Percentiles rank a stretch among this genome's conserved stretches.
These are phyloP conservation scores for Rhizoglyphus robini DNA, from an alignment of 1,140 invertebrate genomes.

Conservation along the genomic window DNA sequence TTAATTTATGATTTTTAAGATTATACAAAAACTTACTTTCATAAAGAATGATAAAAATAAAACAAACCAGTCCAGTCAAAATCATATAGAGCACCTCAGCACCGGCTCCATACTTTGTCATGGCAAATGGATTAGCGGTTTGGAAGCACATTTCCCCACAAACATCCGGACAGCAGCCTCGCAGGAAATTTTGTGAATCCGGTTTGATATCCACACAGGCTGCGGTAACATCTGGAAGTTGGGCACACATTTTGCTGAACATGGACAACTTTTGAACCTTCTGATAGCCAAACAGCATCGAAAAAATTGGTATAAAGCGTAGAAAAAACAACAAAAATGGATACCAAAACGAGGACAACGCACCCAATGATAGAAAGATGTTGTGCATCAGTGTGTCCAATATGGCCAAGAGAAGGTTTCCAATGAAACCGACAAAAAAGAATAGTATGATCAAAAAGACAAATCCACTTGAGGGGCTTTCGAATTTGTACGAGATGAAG, in stretches of 20 bases:
- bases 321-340: background rate
- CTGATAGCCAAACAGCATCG: slow-evolving; percentile 10
- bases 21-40: slow-evolving; percentile 10
- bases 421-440: background rate
- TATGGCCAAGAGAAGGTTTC: background rate
- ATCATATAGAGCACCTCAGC: background rate
- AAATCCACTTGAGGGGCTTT: slow-evolving; percentile 23
- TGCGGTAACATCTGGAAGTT: no score
- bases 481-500: slow-evolving; percentile 22
- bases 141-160: background rate
- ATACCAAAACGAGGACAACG: no score
- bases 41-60: background rate
- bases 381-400: background rate
- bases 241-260: no score
- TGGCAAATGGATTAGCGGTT: background rate
- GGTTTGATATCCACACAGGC: background rate
- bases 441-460: slow-evolving; percentile 4
- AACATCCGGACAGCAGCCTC: background rate
- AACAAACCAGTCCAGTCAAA: background rate
- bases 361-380: no score
- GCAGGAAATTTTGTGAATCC: background rate
- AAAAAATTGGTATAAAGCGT: slow-evolving; percentile 6
- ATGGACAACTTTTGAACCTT: background rate
- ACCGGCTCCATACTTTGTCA: background rate
- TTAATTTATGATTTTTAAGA: no score